A percentile compares a stretch with the other conserved stretches of the same genome.
phyloP scores from a whole-genome alignment of 2,888 invertebrate genomes.

The Cheilosia soror region DNA sequence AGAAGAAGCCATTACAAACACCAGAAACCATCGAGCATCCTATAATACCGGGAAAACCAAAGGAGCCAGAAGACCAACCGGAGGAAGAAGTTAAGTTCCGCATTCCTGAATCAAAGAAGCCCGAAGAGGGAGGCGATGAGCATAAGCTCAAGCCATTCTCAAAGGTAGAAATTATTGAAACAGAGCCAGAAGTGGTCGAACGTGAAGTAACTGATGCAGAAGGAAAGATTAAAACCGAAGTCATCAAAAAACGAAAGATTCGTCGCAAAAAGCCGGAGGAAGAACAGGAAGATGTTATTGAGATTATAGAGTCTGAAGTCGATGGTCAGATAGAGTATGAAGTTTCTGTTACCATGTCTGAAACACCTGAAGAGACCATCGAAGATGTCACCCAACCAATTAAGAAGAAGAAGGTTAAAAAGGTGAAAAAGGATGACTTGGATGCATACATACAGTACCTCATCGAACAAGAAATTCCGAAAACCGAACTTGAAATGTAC shows the following conservation, averaged over 20 bases:
- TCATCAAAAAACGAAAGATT: conserved; percentile 81
- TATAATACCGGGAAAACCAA: conserved; percentile 82
- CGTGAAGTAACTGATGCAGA: conserved; percentile 78
- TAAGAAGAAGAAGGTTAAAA: conserved; percentile 79
- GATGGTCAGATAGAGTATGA: conserved; percentile 83
- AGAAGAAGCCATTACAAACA: conserved; percentile 78
- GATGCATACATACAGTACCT: conserved; percentile 82
- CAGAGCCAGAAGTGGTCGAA: conserved; percentile 77
- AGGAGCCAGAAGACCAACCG: conserved; percentile 76
- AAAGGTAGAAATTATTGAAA: conserved; percentile 79
- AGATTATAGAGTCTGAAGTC: conserved; percentile 82
- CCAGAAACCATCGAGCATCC: conserved; percentile 76
- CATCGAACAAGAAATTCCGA: conserved; percentile 82
- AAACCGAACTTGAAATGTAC: conserved; percentile 83
- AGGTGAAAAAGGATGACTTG: conserved; percentile 81
- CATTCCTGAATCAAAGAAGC: conserved; percentile 76
- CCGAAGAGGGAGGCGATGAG: conserved; percentile 73
- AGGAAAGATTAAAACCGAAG: conserved; percentile 78
- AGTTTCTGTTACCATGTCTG: conserved; percentile 82
- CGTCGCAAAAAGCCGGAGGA: conserved; percentile 81
- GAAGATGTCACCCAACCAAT: conserved; percentile 64
- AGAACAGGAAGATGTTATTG: conserved; percentile 83
- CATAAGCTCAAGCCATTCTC: conserved; percentile 77
- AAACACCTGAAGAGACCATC: conserved; percentile 77
- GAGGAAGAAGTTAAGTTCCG: conserved; percentile 80